A percentile compares a stretch with the other conserved stretches of the same genome.
Evolutionary conservation across 2,888 invertebrate genomes (phyloP).

Genomic region (Allacma fusca): DNA sequence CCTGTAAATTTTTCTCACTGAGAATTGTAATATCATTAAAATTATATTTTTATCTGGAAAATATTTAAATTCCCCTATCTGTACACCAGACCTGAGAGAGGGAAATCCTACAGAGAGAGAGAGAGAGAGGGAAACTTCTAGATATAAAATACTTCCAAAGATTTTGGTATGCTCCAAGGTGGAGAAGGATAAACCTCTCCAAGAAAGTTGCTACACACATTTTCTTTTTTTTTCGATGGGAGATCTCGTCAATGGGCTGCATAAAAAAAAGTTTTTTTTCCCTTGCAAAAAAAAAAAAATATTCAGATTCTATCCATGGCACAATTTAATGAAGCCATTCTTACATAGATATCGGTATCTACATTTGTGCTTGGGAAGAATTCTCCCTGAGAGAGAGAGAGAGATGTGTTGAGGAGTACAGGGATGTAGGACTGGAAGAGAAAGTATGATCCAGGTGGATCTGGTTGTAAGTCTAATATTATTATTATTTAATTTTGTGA

Average conservation of each 20-base stretch:
- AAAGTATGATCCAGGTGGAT: conserved; percentile 22
- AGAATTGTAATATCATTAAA: conserved; percentile 20
- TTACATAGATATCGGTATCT: too few relatives aligned
- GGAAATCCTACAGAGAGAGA: too few relatives aligned
- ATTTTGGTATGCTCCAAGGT: too few relatives aligned
- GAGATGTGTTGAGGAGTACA: background rate
- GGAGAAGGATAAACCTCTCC: too few relatives aligned
- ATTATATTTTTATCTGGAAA: conserved; percentile 15
- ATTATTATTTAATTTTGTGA: conserved; percentile 19
- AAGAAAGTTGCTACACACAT: background rate
- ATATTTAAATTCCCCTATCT: conserved; percentile 16
- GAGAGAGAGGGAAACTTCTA: too few relatives aligned
- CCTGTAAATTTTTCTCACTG: background rate
- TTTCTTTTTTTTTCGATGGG: background rate
- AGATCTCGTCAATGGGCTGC: too few relatives aligned
- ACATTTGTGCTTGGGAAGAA: too few relatives aligned
- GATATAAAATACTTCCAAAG: too few relatives aligned
- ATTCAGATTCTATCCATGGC: conserved; percentile 7
- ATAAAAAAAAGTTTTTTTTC: background rate
- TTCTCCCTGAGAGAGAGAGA: too few relatives aligned
- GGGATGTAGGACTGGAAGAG: background rate
- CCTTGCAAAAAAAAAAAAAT: conserved; percentile 4
- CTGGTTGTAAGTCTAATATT: conserved; percentile 1
- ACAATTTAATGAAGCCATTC: conserved; percentile 18
- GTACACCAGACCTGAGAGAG: too few relatives aligned